phyloP scores from a whole-genome alignment of 2,113 vertebrate species.

The Scomber colias region DNA sequence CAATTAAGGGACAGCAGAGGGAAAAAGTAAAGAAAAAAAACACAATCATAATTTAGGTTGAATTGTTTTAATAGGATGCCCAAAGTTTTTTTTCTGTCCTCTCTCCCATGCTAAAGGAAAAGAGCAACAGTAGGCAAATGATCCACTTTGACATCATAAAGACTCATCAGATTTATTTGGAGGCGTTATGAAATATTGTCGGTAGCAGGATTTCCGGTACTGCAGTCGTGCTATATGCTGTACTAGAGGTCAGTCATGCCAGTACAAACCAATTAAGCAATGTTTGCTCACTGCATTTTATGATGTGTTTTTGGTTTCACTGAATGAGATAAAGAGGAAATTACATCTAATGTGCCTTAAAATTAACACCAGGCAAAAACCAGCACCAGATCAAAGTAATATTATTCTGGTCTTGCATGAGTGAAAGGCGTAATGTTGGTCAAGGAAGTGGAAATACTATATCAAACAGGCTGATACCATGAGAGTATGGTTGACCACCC shows the following conservation, averaged over 20 bases:
- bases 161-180: not conserved
- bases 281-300: not conserved
- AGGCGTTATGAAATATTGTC: not conserved
- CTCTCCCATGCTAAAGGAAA: too few species aligned
- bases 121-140: not conserved
- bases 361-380: not conserved
- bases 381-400: not conserved
- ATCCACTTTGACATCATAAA: not conserved
- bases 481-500: not conserved
- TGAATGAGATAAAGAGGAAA: not conserved
- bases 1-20: too few species aligned
- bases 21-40: too few species aligned
- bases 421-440: not conserved
- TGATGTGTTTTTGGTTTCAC: not conserved
- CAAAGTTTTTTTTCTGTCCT: too few species aligned
- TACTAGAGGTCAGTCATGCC: not conserved
- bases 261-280: slow-evolving; percentile 6
- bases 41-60: too few species aligned
- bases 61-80: too few species aligned
- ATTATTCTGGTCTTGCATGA: not conserved
- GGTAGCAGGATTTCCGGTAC: not conserved
- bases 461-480: too few species aligned
- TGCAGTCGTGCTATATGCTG: not conserved
- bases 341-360: slow-evolving; percentile 7
- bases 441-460: not conserved